Percentiles rank a stretch among this genome's conserved stretches.
These are phyloP conservation scores for Leptonema lineaticorne DNA, from an alignment of 1,140 invertebrate genomes.

Conservation along the genomic window DNA sequence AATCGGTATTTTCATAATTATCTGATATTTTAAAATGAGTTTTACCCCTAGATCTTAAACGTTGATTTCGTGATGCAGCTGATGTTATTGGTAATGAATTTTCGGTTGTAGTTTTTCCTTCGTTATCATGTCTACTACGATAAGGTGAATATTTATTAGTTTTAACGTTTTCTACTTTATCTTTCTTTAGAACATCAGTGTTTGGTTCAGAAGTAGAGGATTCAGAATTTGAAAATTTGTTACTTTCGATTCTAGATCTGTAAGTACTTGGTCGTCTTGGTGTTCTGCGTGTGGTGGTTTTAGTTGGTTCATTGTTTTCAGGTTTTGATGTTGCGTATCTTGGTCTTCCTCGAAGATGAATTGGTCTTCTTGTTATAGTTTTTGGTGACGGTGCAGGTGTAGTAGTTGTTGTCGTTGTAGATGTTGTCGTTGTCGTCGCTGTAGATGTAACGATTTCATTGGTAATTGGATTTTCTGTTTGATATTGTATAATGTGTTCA, in stretches of 20 bases:
- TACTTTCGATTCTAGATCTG: conserved; percentile 41
- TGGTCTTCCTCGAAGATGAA: conserved; percentile 46
- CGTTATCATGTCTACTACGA: conserved; percentile 48
- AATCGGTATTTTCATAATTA: conserved; percentile 43
- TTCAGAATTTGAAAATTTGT: conserved; percentile 27
- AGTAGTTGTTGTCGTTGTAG: conserved; percentile 49
- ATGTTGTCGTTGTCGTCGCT: conserved; percentile 37
- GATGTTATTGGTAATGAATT: conserved; percentile 49
- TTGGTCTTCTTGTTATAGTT: conserved; percentile 29
- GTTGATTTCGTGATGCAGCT: conserved; percentile 42
- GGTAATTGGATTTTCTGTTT: conserved; percentile 43
- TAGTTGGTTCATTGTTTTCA: conserved; percentile 46
- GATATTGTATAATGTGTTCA: conserved; percentile 24
- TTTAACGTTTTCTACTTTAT: conserved; percentile 41
- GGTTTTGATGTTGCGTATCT: conserved; percentile 48
- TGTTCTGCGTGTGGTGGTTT: conserved; percentile 48
- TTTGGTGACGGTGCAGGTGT: conserved; percentile 48
- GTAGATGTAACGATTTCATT: conserved; percentile 39
- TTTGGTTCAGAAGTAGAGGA: conserved; percentile 25
- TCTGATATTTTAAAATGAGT: conserved; percentile 50
- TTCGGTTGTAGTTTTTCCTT: conserved; percentile 54
- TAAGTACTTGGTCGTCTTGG: conserved; percentile 50
- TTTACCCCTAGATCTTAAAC: conserved; percentile 49
- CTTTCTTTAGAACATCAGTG: conserved; percentile 41
- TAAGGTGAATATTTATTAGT: conserved; percentile 39